A percentile compares a stretch with the other conserved stretches of the same genome.
Evolutionary conservation across 2,113 vertebrate species (phyloP).

Genomic region (Malurus melanocephalus): DNA sequence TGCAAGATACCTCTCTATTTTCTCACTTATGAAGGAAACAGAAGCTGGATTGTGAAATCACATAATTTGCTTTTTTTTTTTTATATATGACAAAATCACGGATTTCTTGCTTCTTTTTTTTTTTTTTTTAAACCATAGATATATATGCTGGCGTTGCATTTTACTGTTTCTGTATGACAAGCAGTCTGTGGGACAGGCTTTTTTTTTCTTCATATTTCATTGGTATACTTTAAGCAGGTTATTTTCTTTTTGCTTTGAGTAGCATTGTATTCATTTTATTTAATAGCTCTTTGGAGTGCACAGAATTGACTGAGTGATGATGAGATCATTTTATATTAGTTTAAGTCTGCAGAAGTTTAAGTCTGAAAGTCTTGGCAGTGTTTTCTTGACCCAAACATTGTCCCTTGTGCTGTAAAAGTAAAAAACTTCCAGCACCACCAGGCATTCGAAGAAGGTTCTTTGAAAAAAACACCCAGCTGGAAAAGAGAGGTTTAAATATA

Average conservation of each 20-base stretch:
- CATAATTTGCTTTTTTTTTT: not conserved
- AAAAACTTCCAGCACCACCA: rapidly evolving
- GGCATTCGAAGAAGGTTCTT: not conserved
- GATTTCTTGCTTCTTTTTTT: not conserved
- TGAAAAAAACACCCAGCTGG: not conserved
- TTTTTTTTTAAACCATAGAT: not conserved
- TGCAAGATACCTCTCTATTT: not conserved
- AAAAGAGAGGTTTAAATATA: not conserved
- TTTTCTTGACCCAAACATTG: not conserved
- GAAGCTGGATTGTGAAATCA: not conserved
- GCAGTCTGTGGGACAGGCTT: not conserved
- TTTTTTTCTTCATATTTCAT: not conserved
- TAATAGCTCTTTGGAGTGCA: not conserved
- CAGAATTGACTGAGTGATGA: not conserved
- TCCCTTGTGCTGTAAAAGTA: not conserved
- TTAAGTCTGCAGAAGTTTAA: not conserved
- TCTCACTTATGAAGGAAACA: not conserved
- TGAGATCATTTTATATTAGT: not conserved
- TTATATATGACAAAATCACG: not conserved
- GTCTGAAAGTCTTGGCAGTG: not conserved
- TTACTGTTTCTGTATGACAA: not conserved
- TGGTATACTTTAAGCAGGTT: not conserved
- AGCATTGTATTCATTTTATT: not conserved
- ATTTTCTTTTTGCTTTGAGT: not conserved
- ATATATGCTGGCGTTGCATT: not conserved